phyloP scores from a whole-genome alignment of 2,888 invertebrate genomes.

The Eurytoma adleriae region DNA sequence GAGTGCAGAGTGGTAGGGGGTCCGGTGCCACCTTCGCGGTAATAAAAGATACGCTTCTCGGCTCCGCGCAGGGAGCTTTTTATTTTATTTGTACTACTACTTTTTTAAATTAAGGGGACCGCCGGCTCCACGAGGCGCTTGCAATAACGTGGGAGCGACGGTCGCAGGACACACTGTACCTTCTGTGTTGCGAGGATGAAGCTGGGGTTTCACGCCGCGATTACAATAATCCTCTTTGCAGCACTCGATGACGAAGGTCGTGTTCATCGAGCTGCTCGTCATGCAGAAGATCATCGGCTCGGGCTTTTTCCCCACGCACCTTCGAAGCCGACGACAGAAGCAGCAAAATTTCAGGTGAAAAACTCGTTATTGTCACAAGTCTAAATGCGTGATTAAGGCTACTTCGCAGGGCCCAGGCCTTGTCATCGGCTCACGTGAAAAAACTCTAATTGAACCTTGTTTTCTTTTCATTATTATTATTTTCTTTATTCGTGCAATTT shows the following conservation, averaged over 20 bases:
- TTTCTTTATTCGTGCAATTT: no score
- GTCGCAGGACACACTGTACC: constrained; percentile 77
- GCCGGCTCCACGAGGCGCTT: no score
- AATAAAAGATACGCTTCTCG: not conserved
- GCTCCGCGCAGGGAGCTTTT: no score
- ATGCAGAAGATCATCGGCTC: constrained; percentile 90
- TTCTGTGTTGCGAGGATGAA: constrained; percentile 81
- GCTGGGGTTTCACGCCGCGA: constrained; percentile 82
- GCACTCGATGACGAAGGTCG: constrained; percentile 88
- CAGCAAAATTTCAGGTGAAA: constrained; percentile 58
- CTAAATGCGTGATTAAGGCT: constrained; percentile 37
- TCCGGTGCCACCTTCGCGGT: constrained; percentile 60
- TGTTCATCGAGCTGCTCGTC: constrained; percentile 85
- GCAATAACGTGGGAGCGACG: not conserved
- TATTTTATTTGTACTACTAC: no score
- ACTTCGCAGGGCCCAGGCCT: constrained; percentile 9
- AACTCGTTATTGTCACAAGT: constrained; percentile 21
- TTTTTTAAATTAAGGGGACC: no score
- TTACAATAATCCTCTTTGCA: constrained; percentile 90
- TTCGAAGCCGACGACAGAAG: constrained; percentile 79
- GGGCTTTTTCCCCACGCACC: constrained; percentile 87
- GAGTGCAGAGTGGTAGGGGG: constrained; percentile 57
- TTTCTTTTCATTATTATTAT: no score
- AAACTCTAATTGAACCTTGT: constrained; percentile 24
- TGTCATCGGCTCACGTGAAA: not conserved